Conservation (phyloP, 2,797 vertebrate genomes). For the Cercopithecus mitis region DNA sequence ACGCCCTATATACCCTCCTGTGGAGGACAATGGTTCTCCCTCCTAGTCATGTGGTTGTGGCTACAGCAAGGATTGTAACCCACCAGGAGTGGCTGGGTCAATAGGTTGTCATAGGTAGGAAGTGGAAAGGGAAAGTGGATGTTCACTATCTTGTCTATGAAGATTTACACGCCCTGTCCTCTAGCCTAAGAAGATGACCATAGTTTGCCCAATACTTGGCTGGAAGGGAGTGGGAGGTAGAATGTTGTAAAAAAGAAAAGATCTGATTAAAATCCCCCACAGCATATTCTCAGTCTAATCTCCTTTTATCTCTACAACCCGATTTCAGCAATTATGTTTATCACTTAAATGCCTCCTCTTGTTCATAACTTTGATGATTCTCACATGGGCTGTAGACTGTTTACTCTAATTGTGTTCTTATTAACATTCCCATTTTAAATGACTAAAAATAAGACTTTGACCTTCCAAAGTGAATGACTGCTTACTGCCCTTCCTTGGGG, state of each 20-base stretch:
- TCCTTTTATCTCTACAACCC: slow-evolving; percentile 27
- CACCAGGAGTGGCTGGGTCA: rapidly evolving
- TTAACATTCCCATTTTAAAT: slow-evolving; percentile 70
- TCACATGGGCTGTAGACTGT: slow-evolving; percentile 70
- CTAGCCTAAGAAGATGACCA: background rate
- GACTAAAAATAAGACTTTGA: slow-evolving; percentile 70
- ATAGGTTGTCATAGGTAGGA: background rate
- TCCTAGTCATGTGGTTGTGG: background rate
- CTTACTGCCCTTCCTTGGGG: slow-evolving; percentile 45
- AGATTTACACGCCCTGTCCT: background rate
- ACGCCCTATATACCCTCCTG: background rate
- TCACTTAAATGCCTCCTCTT: slow-evolving; percentile 63
- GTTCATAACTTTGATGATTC: slow-evolving; percentile 75
- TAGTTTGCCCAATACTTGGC: background rate
- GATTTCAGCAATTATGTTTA: slow-evolving; percentile 70
- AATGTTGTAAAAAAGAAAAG: background rate
- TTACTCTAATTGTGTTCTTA: slow-evolving; percentile 75
- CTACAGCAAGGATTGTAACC: background rate
- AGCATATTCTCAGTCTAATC: slow-evolving; percentile 46
- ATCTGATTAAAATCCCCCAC: slow-evolving; percentile 55
- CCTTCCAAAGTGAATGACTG: slow-evolving; percentile 64
- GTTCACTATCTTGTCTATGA: background rate
- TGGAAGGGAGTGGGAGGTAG: background rate
- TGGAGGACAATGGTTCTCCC: background rate
- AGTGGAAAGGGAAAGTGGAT: no score